Evolutionary conservation across 2,888 invertebrate genomes (phyloP).

Genomic region (Ennomos quercinarius): DNA sequence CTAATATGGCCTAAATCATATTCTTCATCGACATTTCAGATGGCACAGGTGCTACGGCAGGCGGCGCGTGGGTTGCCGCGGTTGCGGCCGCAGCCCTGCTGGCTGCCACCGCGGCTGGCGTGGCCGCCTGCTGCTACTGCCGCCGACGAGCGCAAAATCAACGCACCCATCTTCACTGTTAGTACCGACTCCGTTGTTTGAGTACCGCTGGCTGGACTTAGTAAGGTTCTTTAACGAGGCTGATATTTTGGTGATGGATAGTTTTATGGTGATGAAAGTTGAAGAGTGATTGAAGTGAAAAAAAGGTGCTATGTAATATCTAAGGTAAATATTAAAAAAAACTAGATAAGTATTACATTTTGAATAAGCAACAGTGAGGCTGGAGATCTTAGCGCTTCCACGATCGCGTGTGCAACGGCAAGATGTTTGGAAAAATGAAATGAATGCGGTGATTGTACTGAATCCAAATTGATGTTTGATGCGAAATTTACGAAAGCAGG

Average conservation of each 20-base stretch:
- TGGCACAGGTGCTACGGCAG: constrained; percentile 85
- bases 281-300: too few species aligned
- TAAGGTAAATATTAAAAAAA: too few species aligned
- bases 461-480: too few species aligned
- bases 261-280: background rate
- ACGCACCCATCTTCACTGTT: constrained; percentile 75
- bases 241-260: background rate
- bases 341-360: too few species aligned
- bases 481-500: too few species aligned
- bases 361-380: too few species aligned
- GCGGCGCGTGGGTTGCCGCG: constrained; percentile 90
- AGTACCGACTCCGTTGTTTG: constrained; percentile 40
- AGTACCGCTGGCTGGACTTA: background rate
- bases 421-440: too few species aligned
- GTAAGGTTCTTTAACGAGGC: background rate
- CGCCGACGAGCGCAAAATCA: constrained; percentile 86
- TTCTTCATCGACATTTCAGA: constrained; percentile 51
- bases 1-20: too few species aligned
- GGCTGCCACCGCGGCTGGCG: constrained; percentile 88
- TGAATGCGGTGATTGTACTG: too few species aligned
- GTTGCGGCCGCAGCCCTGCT: constrained; percentile 89
- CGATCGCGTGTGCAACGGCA: too few species aligned
- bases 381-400: too few species aligned
- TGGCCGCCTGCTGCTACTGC: constrained; percentile 91
- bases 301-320: too few species aligned